Evolutionary conservation across 92 coral and sea anemone species (phyloP), one percentile per base, ranked within the genome.

Genomic region (Porites divaricata): DNA sequence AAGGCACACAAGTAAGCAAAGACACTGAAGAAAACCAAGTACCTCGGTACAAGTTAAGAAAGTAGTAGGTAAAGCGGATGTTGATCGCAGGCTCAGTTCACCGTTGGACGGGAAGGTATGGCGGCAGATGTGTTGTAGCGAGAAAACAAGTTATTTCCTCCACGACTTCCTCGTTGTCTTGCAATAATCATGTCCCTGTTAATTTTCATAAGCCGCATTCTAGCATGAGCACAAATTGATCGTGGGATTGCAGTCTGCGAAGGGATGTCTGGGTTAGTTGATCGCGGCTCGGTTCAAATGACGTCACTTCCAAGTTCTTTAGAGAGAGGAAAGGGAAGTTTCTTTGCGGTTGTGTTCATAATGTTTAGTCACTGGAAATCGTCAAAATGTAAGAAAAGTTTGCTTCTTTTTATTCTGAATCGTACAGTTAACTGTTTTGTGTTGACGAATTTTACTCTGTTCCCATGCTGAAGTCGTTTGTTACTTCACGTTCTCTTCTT

Each of bases 251-350:
- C 64, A 58, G 79, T 63, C 63, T 57, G 72, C 70, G 50, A 58
- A 23, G 72, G 79, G 79, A 82, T 82, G 72, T 17, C 86, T 84
- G 68, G 9, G 8, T 45, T 15, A 26, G 61, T 15, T 25, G 1
- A 83, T 63, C 41, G 84, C 72, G 93, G 91, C 57, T 57, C 74
- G 16, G 19, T 8, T 3, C 22, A 59, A 59, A 63, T 87, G 92
- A 93, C 96, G 94, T 93, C 96, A 90, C 74, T 75, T 78, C 21
- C 84, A 57, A 85, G 23, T 77, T 16, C 23, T 23, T 22, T 9
- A 6, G 56, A 41, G 22, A 24, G 84, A 25, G 48, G 24, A 35
- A 35, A 35, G 45, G 45, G n/a, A 9, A 0, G 8, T 1, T 51
- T 22, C 8, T 49, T 66, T 79, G 89, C 75, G 25, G 64, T 53